These are phyloP conservation scores for Palythoa grandis DNA, from an alignment of 92 coral and sea anemone species.

Conservation along the genomic window DNA sequence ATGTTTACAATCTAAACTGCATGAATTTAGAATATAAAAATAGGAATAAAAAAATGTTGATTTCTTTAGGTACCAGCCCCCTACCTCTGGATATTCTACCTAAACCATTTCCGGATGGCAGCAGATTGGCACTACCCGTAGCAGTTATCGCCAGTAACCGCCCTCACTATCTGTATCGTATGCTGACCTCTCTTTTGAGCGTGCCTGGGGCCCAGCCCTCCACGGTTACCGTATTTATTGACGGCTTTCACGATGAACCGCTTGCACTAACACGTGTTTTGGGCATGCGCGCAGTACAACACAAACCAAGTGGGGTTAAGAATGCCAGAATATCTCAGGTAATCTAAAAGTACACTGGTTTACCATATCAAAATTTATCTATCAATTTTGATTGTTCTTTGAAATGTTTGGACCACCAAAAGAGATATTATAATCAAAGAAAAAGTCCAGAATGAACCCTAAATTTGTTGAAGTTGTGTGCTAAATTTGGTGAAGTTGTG, in stretches of 20 bases:
- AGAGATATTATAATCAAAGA: no score
- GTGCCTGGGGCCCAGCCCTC: slow-evolving; percentile 86
- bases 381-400: no score
- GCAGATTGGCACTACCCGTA: slow-evolving; percentile 78
- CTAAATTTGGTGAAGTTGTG: no score
- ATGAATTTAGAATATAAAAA: not conserved
- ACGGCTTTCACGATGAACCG: slow-evolving; percentile 87
- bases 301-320: slow-evolving; percentile 61
- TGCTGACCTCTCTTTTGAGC: slow-evolving; percentile 88
- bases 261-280: slow-evolving; percentile 62
- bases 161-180: slow-evolving; percentile 92
- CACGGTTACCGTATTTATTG: slow-evolving; percentile 88
- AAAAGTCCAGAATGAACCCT: no score
- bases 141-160: slow-evolving; percentile 97
- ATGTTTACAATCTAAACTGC: not conserved
- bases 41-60: not conserved
- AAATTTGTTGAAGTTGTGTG: no score
- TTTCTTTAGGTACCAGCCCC: slow-evolving; percentile 85
- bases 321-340: slow-evolving; percentile 87
- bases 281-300: slow-evolving; percentile 69
- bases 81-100: slow-evolving; percentile 76
- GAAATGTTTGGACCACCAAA: no score
- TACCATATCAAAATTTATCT: no score
- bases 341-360: not conserved
- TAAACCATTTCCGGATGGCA: slow-evolving; percentile 72